Percentiles rank a stretch among this genome's conserved stretches.
Evolutionary conservation across 2,113 vertebrate species (phyloP).

Genomic region (Brachyistius frenatus): DNA sequence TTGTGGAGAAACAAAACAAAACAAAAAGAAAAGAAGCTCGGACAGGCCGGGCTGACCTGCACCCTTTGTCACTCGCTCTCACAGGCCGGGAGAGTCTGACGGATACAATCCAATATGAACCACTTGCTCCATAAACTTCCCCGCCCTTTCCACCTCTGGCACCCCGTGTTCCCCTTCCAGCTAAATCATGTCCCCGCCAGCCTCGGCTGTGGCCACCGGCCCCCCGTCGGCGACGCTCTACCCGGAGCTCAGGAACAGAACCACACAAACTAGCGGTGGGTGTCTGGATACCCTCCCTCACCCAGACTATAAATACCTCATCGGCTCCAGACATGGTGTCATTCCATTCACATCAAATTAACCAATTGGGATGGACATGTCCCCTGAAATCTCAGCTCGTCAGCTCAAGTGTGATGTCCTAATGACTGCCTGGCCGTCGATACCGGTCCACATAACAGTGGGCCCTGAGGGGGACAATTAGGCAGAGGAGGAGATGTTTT

Average conservation of each 20-base stretch:
- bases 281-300: slow-evolving; percentile 39
- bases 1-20: slow-evolving; percentile 59
- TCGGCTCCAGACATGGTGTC: slow-evolving; percentile 59
- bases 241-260: slow-evolving; percentile 39
- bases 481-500: slow-evolving; percentile 69
- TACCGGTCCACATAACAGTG: slow-evolving; percentile 61
- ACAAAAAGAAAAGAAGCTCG: slow-evolving; percentile 27
- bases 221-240: slow-evolving; percentile 16
- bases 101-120: slow-evolving; percentile 62
- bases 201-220: slow-evolving; percentile 7
- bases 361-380: slow-evolving; percentile 66
- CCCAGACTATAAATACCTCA: slow-evolving; percentile 60
- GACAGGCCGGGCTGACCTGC: slow-evolving; percentile 50
- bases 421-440: slow-evolving; percentile 77
- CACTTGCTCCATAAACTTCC: slow-evolving; percentile 52
- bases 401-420: slow-evolving; percentile 78
- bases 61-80: slow-evolving; percentile 62
- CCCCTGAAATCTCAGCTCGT: slow-evolving; percentile 60
- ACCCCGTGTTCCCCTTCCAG: slow-evolving; percentile 25
- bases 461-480: slow-evolving; percentile 75
- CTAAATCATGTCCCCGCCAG: slow-evolving; percentile 52
- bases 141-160: slow-evolving; percentile 54
- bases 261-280: slow-evolving; percentile 19
- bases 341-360: slow-evolving; percentile 76
- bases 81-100: slow-evolving; percentile 55